A percentile compares a stretch with the other conserved stretches of the same genome.
phyloP scores from a whole-genome alignment of 2,888 invertebrate species.

The Cataglyphis livida region DNA sequence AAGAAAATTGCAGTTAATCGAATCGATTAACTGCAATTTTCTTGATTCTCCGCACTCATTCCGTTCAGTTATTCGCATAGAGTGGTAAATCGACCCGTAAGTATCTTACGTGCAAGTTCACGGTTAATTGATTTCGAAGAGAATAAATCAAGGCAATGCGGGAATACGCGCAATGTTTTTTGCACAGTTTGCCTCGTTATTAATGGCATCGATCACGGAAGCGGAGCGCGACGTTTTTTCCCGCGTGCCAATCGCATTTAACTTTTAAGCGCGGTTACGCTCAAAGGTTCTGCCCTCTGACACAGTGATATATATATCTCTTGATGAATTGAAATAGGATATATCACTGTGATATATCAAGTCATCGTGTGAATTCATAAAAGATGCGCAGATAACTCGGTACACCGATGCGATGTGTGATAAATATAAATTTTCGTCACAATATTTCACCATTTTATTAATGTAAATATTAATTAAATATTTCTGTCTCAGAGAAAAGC shows the following conservation, averaged over 20 bases:
- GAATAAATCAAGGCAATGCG: not conserved
- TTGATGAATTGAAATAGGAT: conserved; percentile 53
- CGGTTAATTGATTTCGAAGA: conserved; percentile 25
- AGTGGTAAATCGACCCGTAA: conserved; percentile 1
- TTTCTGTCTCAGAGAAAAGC: not conserved
- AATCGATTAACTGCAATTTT: conserved; percentile 19
- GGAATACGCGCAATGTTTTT: conserved; percentile 20
- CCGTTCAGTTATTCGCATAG: not conserved
- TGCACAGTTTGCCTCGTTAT: conserved; percentile 38
- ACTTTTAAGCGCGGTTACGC: conserved; percentile 32
- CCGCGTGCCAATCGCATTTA: conserved; percentile 17
- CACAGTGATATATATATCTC: conserved; percentile 30
- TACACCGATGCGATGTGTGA: not conserved
- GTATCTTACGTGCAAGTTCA: not conserved
- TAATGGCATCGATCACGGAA: conserved; percentile 46
- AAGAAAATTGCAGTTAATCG: conserved; percentile 43
- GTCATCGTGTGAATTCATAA: conserved; percentile 12
- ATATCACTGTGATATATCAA: conserved; percentile 42
- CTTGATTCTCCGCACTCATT: not conserved
- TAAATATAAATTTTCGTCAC: conserved; percentile 19
- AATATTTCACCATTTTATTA: conserved; percentile 12
- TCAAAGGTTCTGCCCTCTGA: conserved; percentile 29
- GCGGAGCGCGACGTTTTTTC: conserved; percentile 27
- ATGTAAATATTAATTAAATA: not conserved
- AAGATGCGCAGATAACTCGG: not conserved